Percentiles rank a stretch among this genome's conserved stretches.
Conservation (phyloP, 2,888 invertebrate species). For the Thereva nobilitata region DNA sequence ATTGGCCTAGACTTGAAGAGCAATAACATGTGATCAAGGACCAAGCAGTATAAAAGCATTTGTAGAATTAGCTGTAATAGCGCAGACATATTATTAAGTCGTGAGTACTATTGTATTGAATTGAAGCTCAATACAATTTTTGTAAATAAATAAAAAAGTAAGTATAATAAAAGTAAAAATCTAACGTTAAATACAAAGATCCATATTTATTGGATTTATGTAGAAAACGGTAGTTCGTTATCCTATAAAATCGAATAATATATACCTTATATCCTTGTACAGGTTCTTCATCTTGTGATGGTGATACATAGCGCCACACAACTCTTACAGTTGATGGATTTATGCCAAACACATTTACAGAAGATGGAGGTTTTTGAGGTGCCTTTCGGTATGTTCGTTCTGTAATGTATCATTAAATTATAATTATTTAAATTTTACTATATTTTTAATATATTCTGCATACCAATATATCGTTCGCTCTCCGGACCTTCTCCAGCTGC, state of each 20-base stretch:
- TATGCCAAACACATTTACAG: slow-evolving; percentile 81
- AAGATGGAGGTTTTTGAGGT: slow-evolving; percentile 92
- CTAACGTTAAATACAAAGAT: no score
- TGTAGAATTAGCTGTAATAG: no score
- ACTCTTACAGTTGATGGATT: slow-evolving; percentile 87
- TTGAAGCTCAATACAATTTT: no score
- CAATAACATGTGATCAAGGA: no score
- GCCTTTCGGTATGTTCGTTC: slow-evolving; percentile 89
- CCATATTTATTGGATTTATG: no score
- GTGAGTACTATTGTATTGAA: no score
- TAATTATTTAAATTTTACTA: not conserved
- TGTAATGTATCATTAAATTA: not conserved
- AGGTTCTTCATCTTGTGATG: slow-evolving; percentile 89
- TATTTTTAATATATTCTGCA: slow-evolving; percentile 35
- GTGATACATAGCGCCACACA: slow-evolving; percentile 92
- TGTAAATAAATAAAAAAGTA: no score
- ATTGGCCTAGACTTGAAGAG: no score
- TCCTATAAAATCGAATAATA: not conserved
- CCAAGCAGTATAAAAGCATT: no score
- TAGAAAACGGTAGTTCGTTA: not conserved
- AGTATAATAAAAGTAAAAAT: no score
- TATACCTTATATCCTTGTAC: slow-evolving; percentile 84
- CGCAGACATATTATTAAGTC: no score
- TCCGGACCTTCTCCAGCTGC: slow-evolving; percentile 95
- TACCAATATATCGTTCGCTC: slow-evolving; percentile 81